Base-by-base conservation (phyloP, 2,888 invertebrate genomes). In the Phaonia tiefii region DNA sequence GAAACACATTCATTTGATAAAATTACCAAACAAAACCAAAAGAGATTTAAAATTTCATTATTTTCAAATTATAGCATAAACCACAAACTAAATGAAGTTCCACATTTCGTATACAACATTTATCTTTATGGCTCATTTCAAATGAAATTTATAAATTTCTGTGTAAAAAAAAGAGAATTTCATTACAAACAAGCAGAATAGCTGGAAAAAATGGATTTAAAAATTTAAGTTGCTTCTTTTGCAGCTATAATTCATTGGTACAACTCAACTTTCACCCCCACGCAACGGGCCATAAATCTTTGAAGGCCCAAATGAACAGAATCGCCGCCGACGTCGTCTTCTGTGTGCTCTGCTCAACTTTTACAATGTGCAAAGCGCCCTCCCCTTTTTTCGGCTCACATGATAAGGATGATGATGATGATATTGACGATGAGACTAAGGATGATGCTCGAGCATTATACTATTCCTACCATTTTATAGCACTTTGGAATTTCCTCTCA, bases 401-500 rank as follows among this genome's bases (percentile, higher is more conserved):
- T n/a, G 15, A 15, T 10, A 10, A 15, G n/a, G 46, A 13, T 15
- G 49, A 2, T 17, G 49, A 10, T 49, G 49, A 2, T 49, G 49
- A 17, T 49, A 8, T 20, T 49, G 20, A 49, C 20, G 49, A 17
- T 31, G 31, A 46, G 46, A 15, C 46, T 15, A 17, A 46, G 51
- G 11, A 51, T 51, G 22, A 51, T 20, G 22, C 11, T 20, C 20
- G 10, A 15, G 4, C 42, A 11, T 22, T 8, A 5, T 31, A 5
- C 17, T 58, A 13, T 8, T 39, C 63, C 42, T 15, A 26, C 10
- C 58, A 56, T 17, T 44, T 31, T 37, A 22, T 31, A 25, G 10
- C 39, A n/a, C 17, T 42, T 63, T n/a, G 83, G 83, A 80, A 85
- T 83, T 85, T 89, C 85, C 84, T 85, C 86, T 87, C 86, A 86